Evolutionary conservation across 1,140 invertebrate genomes (phyloP).

Genomic region (Cardiocondyla obscurior): DNA sequence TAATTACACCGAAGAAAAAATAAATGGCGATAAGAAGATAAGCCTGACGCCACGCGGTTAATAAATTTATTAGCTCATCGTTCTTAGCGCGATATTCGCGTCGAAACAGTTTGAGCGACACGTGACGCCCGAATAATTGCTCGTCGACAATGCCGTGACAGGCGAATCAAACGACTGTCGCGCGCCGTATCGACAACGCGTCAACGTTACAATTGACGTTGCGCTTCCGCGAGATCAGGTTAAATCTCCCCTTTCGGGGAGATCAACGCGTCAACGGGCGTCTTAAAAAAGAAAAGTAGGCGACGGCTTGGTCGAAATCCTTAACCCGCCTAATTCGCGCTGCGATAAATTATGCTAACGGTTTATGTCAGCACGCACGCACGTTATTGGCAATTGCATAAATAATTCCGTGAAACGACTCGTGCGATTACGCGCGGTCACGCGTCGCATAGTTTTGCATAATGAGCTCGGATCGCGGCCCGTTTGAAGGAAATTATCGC

Average conservation of each 20-base stretch:
- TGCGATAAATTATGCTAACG: slow-evolving; percentile 50
- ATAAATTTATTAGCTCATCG: slow-evolving; percentile 5
- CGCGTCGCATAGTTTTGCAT: slow-evolving; percentile 55
- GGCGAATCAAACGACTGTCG: slow-evolving; percentile 33
- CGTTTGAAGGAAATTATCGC: slow-evolving; percentile 63
- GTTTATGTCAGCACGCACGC: neutral
- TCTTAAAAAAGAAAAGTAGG: neutral
- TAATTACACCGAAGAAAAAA: neutral
- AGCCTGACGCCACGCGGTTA: no score
- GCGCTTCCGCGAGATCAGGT: slow-evolving; percentile 7
- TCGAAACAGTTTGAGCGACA: slow-evolving; percentile 2
- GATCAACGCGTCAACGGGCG: slow-evolving; percentile 27
- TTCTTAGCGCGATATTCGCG: neutral
- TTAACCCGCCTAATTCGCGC: neutral
- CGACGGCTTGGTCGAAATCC: neutral
- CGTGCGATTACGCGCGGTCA: slow-evolving; percentile 24
- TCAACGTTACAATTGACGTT: slow-evolving; percentile 37
- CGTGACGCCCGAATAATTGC: slow-evolving; percentile 15
- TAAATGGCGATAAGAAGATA: no score
- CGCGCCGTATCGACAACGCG: neutral
- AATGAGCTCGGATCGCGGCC: slow-evolving; percentile 8
- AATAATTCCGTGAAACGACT: slow-evolving; percentile 43
- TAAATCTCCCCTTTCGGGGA: neutral
- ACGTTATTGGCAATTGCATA: slow-evolving; percentile 52
- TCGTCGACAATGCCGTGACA: neutral